Conservation (phyloP, 1,140 invertebrate genomes). For the Adelges cooleyi region DNA sequence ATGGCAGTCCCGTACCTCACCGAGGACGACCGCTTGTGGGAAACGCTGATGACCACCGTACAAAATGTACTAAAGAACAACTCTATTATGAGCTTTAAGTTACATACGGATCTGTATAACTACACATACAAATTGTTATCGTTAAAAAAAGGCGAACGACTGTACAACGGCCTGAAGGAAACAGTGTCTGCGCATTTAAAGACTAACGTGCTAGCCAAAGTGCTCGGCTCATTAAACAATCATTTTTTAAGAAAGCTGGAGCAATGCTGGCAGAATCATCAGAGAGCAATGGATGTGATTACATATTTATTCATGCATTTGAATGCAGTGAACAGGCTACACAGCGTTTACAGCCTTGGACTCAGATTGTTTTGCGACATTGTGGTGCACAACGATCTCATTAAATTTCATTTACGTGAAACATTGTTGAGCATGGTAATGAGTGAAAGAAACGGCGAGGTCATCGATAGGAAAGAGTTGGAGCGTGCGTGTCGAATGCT, state of each 20-base stretch:
- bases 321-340: slow-evolving; percentile 98
- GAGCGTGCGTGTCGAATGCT: slow-evolving; percentile 97
- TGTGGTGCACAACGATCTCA: slow-evolving; percentile 86
- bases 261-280: slow-evolving; percentile 97
- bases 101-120: slow-evolving; percentile 94
- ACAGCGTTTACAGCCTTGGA: slow-evolving; percentile 98
- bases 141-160: slow-evolving; percentile 94
- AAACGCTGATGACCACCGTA: too few relatives aligned
- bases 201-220: slow-evolving; percentile 87
- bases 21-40: slow-evolving; percentile 97
- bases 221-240: slow-evolving; percentile 83
- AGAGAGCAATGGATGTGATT: slow-evolving; percentile 99
- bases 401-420: too few relatives aligned
- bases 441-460: slow-evolving; percentile 87
- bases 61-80: too few relatives aligned
- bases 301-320: slow-evolving; percentile 99
- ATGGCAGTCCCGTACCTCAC: slow-evolving; percentile 93
- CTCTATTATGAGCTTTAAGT: slow-evolving; percentile 96
- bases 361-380: slow-evolving; percentile 97
- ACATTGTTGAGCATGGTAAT: too few relatives aligned
- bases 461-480: slow-evolving; percentile 91
- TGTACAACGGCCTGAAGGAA: too few relatives aligned
- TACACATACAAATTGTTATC: slow-evolving; percentile 99
- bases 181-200: slow-evolving; percentile 94
- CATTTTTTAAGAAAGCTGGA: slow-evolving; percentile 95